phyloP scores from a whole-genome alignment of 1,140 invertebrate genomes.

The Macrobrachium rosenbergii region DNA sequence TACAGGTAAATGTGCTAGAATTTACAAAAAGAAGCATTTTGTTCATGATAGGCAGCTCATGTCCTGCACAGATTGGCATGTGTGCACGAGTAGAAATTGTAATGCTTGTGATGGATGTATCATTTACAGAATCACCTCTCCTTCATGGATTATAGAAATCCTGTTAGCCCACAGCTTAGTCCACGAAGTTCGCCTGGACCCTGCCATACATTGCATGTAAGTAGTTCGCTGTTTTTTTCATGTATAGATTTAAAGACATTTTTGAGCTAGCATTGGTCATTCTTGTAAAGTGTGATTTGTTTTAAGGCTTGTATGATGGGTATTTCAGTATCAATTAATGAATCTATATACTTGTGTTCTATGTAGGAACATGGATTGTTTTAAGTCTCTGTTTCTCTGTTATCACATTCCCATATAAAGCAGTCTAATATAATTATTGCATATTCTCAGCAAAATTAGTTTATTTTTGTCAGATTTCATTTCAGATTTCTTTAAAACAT shows the following conservation, averaged over 20 bases:
- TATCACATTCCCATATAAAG: too few species aligned
- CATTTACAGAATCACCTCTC: slow-evolving; percentile 58
- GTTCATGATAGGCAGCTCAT: slow-evolving; percentile 2
- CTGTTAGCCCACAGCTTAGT: slow-evolving; percentile 61
- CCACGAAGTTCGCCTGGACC: slow-evolving; percentile 59
- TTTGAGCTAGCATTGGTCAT: neutral
- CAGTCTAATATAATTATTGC: too few species aligned
- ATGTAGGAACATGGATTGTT: too few species aligned
- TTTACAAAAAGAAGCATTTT: too few species aligned
- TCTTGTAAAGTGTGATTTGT: neutral
- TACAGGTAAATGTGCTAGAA: too few species aligned
- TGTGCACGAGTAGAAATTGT: slow-evolving; percentile 53
- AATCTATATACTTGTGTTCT: too few species aligned
- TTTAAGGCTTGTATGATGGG: too few species aligned
- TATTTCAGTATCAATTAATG: too few species aligned
- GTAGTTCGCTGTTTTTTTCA: neutral
- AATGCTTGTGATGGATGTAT: slow-evolving; percentile 61
- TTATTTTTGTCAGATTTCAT: too few species aligned
- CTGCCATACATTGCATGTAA: slow-evolving; percentile 50
- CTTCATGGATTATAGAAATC: slow-evolving; percentile 62
- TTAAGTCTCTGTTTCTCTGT: too few species aligned
- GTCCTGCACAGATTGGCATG: slow-evolving; percentile 4
- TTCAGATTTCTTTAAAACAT: too few species aligned
- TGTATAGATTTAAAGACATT: slow-evolving; percentile 66
- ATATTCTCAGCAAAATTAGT: too few species aligned